Base-by-base conservation (phyloP, 2,888 invertebrate genomes). In the Aporophyla lueneburgensis region DNA sequence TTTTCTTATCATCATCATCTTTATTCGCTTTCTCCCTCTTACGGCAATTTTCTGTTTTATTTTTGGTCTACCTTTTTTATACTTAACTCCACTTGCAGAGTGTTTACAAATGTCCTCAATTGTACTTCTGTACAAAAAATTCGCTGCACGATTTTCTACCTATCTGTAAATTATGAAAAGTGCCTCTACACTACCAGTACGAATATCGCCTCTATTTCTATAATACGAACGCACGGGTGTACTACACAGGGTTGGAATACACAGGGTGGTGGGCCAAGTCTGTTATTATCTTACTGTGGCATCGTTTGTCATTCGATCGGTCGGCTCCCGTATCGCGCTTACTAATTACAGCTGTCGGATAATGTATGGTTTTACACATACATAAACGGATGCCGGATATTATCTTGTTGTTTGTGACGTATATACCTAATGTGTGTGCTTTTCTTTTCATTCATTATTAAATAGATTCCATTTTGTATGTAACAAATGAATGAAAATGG, bases 241-340 rank as follows among this genome's bases (percentile, higher is more conserved):
- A 5, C 33, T 51, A 16, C 7, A 16, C 16, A 7, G 27, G 27
- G 12, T 40, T 69, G 9, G 21, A 46, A 46, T 56, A 54, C n/a
- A 59, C 19, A 33, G 54, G 21, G 4, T 49, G 2, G 43, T 19
- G 14, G 14, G 40, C 6, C 59, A 54, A 59, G 56, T 46, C 63
- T 71, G 51, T 78, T 68, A 84, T 85, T 74, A 84, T 53, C 49
- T 5, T 33, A 51, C 51, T 56, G 49, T 61, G 27, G 14, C 63
- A 68, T 77, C 72, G 62, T 85, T 84, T 78, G 85, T 78, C 75
- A 84, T 78, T 66, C 70, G 82, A 85, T 73, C 71, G 71, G 49
- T 10, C 62, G 51, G 62, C 27, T 79, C 68, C 56, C 9, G 58
- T 62, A 70, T 54, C 46, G 12, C 19, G 66, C 62, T 27, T 49